A percentile compares a stretch with the other conserved stretches of the same genome.
Evolutionary conservation across 23 tunicate species (phyloP).

Genomic region (Ciona savignyi): DNA sequence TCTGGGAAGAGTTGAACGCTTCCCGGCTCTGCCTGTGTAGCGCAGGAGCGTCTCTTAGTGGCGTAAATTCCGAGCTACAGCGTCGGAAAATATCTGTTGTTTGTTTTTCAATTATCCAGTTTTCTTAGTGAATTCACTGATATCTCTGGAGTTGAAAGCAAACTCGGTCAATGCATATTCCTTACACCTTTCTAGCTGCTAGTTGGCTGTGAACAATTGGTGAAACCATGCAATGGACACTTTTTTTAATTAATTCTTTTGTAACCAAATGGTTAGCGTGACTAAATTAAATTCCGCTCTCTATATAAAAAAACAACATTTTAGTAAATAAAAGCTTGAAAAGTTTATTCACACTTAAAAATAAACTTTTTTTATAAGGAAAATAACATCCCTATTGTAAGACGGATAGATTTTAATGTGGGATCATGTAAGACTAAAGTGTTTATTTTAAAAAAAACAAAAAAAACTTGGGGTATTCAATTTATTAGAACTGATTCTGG

Average conservation of each 20-base stretch:
- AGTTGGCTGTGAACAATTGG: conserved; percentile 41
- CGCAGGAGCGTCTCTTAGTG: conserved; percentile 47
- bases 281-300: not conserved
- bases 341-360: not conserved
- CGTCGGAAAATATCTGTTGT: conserved; percentile 29
- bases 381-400: no score
- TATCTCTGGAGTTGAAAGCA: not conserved
- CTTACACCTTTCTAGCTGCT: conserved; percentile 57
- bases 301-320: no score
- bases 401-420: no score
- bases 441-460: no score
- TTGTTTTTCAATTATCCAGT: no score
- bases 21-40: conserved; percentile 76
- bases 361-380: not conserved
- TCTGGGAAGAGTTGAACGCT: conserved; percentile 66
- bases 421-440: no score
- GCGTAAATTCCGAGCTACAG: conserved; percentile 61
- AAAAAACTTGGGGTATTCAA: no score
- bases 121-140: not conserved
- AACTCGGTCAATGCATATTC: conserved; percentile 52
- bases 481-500: not conserved
- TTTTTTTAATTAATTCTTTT: not conserved
- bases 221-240: conserved; percentile 66
- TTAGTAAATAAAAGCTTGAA: no score
- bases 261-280: no score